These are phyloP conservation scores for Tenrec ecaudatus DNA, from an alignment of 2,113 vertebrate species.

Conservation along the genomic window DNA sequence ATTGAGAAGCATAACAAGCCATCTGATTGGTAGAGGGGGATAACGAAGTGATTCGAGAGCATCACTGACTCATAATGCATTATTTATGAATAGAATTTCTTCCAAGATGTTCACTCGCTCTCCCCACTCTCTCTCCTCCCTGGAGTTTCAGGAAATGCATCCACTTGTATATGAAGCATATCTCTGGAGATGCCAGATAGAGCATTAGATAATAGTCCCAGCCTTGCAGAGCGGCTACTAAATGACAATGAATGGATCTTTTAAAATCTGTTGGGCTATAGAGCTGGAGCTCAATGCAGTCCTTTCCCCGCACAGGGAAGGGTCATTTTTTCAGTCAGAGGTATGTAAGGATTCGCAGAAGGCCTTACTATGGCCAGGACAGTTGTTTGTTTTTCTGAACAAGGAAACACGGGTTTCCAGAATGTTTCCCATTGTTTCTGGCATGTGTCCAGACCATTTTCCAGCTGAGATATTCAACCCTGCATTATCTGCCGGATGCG, in stretches of 20 bases:
- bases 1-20: neutral
- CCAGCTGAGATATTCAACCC: fast-evolving
- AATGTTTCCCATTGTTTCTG: fast-evolving
- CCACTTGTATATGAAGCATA: neutral
- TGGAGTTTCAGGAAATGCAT: slow-evolving; percentile 29
- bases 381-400: neutral
- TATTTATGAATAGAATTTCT: neutral
- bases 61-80: fast-evolving
- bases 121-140: neutral
- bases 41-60: neutral
- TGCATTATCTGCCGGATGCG: too few relatives aligned
- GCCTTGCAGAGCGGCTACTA: neutral
- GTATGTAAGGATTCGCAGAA: fast-evolving
- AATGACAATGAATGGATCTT: neutral
- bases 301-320: neutral
- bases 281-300: neutral
- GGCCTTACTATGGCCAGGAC: neutral
- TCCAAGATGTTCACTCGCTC: neutral
- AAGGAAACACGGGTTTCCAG: fast-evolving
- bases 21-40: neutral
- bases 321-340: fast-evolving
- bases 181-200: neutral
- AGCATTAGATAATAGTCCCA: neutral
- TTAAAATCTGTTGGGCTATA: neutral
- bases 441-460: fast-evolving